phyloP scores from a whole-genome alignment of 2,797 vertebrate genomes.

The Lacerta agilis region DNA sequence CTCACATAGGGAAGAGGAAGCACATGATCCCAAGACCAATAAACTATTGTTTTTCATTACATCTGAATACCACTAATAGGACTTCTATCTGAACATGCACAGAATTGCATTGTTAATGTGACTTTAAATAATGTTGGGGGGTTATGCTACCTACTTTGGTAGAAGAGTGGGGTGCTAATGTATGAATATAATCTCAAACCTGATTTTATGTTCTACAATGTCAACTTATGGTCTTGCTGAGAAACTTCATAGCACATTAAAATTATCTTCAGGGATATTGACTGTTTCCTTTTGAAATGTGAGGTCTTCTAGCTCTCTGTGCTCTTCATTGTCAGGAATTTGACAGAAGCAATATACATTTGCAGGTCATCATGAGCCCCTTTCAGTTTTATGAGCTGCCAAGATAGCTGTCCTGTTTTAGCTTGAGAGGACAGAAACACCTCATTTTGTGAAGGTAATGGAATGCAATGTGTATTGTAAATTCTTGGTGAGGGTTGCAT shows the following conservation, averaged over 20 bases:
- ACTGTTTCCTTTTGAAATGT: conserved; percentile 8
- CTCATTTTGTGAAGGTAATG: conserved; percentile 28
- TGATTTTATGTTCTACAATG: background rate
- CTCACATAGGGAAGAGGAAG: background rate
- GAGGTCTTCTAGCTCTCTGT: background rate
- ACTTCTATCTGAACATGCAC: background rate
- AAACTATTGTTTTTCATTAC: too few species aligned
- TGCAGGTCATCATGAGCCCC: conserved; percentile 48
- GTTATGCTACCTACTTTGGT: background rate
- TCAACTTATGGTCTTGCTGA: background rate
- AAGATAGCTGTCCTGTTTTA: conserved; percentile 40
- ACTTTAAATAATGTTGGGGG: background rate
- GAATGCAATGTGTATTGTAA: conserved; percentile 1
- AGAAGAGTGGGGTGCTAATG: background rate
- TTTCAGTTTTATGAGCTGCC: conserved; percentile 45
- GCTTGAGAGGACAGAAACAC: conserved; percentile 32
- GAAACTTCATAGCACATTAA: background rate
- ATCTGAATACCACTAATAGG: too few species aligned
- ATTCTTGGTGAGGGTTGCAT: conserved; percentile 35
- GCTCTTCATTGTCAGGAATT: background rate
- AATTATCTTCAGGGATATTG: conserved; percentile 19
- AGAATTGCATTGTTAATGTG: background rate
- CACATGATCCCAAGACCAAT: background rate
- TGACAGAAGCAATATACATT: conserved; percentile 24
- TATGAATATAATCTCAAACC: background rate